A percentile compares a stretch with the other conserved stretches of the same genome.
Evolutionary conservation across 2,797 vertebrate genomes (phyloP).

Genomic region (Leucoraja ocellata): DNA sequence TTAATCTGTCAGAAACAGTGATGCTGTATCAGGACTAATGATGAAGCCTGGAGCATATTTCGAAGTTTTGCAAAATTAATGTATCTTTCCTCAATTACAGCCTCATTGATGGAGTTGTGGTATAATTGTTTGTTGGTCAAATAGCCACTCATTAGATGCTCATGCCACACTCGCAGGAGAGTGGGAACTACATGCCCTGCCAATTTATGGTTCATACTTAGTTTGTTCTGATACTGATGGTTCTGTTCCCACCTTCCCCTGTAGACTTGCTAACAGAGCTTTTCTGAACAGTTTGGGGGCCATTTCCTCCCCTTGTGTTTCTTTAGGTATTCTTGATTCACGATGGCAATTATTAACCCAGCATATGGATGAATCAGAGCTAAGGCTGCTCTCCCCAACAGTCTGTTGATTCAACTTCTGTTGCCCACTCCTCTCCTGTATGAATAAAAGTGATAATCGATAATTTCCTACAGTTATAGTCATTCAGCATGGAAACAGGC

Average conservation of each 20-base stretch:
- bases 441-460: not conserved
- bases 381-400: not conserved
- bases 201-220: not conserved
- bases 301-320: not conserved
- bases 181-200: not conserved
- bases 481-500: too few species aligned
- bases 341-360: not conserved
- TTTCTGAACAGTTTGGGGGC: not conserved
- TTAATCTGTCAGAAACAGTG: not conserved
- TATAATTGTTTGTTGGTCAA: not conserved
- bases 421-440: not conserved
- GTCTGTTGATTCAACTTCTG: not conserved
- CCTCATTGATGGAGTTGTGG: not conserved
- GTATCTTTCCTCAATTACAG: not conserved
- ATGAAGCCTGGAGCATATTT: not conserved
- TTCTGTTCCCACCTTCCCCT: not conserved
- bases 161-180: not conserved
- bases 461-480: too few species aligned
- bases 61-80: not conserved
- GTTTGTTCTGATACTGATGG: not conserved
- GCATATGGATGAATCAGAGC: not conserved
- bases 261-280: not conserved
- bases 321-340: not conserved
- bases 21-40: not conserved
- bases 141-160: not conserved